Conservation (phyloP, 2,888 invertebrate genomes). For the Nomada fucata region DNA sequence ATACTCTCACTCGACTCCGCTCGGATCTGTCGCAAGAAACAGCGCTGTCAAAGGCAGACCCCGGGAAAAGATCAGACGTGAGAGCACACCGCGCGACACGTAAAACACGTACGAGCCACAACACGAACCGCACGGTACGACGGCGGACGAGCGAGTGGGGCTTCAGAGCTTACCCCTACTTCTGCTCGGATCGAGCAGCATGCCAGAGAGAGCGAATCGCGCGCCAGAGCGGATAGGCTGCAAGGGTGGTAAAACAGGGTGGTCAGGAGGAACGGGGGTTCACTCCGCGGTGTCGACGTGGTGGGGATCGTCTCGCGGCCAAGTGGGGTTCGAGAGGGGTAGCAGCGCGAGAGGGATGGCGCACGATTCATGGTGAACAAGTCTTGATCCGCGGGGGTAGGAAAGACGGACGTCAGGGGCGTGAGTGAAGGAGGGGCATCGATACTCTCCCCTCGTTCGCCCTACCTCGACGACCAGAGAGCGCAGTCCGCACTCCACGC, state of each 20-base stretch:
- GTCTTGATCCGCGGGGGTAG: conserved; percentile 54
- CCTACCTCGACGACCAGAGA: conserved; percentile 52
- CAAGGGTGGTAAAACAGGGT: conserved; percentile 2
- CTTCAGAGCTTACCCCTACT: conserved; percentile 79
- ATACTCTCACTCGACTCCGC: neutral
- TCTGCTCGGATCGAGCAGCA: conserved; percentile 39
- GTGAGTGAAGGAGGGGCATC: conserved; percentile 76
- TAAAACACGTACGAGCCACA: conserved; percentile 54
- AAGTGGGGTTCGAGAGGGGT: conserved; percentile 36
- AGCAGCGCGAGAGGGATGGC: conserved; percentile 59
- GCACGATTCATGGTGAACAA: conserved; percentile 47
- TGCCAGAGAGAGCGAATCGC: conserved; percentile 51
- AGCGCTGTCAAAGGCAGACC: conserved; percentile 18
- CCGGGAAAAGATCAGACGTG: conserved; percentile 8
- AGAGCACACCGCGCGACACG: conserved; percentile 66
- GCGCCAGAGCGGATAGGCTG: conserved; percentile 48
- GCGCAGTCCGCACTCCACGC: conserved; percentile 71
- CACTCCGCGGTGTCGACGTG: conserved; percentile 43
- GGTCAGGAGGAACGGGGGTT: conserved; percentile 22
- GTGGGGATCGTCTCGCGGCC: conserved; percentile 51
- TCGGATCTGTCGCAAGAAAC: neutral
- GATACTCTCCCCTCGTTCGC: conserved; percentile 62
- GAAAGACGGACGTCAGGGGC: conserved; percentile 75
- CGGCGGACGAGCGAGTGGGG: conserved; percentile 83
- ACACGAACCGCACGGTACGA: conserved; percentile 80